Base-by-base conservation (phyloP, 2,888 invertebrate species). In the Plebejus argus region DNA sequence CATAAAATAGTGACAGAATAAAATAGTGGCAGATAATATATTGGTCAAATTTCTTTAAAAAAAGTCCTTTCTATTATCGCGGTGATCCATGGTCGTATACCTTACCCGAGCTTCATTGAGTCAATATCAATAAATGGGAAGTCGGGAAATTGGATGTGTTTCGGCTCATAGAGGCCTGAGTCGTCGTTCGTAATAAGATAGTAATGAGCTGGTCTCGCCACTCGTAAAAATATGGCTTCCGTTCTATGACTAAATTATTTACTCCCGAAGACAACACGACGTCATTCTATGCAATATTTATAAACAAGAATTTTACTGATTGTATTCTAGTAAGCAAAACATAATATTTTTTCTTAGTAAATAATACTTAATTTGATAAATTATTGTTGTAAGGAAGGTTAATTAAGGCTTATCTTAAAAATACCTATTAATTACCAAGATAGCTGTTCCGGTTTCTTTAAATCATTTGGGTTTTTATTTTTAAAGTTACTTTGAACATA, bases 121-220 rank as follows among this genome's bases (percentile, higher is more conserved):
- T 93, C 94, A 93, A 94, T 94, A 94, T 93, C 94, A 93, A 94
- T 94, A 94, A 93, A 94, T 93, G 92, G 89, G 90, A 91, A 90
- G 91, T 91, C 89, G 91, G 91, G 90, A 93, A 94, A 94, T 94
- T 94, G 94, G 94, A 94, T 94, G 93, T 92, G 92, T 90, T 91
- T 91, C 89, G 90, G 89, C 88, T 90, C 89, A 89, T 87, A 88
- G 86, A 83, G 85, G 85, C 83, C 86, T 84, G 84, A 83, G 86
- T 88, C 87, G 88, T 90, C 87, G 89, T 87, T 86, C 85, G 91
- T 93, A 92, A 93, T 94, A 93, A 93, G 87, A 92, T 90, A 92
- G 93, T 93, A 94, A 94, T 94, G 92, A 93, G 88, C 84, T 85
- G 85, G 86, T 88, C 88, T 86, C 84, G 86, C 85, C 86, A 88